Evolutionary conservation across 2,113 vertebrate genomes (phyloP), one percentile per base, ranked within the genome.

Genomic region (Passer domesticus): DNA sequence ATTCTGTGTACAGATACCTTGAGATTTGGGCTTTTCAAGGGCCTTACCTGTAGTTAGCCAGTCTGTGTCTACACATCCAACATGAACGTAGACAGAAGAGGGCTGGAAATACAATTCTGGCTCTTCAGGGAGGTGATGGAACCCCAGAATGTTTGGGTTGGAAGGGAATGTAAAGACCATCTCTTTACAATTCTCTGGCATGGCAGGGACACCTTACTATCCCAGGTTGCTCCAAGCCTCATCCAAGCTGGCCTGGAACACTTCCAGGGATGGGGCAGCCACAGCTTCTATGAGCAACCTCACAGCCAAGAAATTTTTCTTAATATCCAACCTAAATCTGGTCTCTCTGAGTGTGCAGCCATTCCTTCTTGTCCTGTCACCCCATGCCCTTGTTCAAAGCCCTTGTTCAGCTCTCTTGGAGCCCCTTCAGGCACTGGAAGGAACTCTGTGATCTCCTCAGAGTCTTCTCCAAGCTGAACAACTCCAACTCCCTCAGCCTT

Each of bases 241-340:
- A 0, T 83, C 35, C 63, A 76, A 0, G 17, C 12, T 37, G 30
- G n/a, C 15, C 13, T 83, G 1, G 47, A 0, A 37, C 47, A 49
- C 6, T 77, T 1, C 22, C 63, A 83, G 79, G 47, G 55, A 33
- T 76, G 41, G 4, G 7, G 11, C 63, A 62, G 11, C 3, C 70
- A 55, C 41, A 63, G 31, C 31, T 49, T 13, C 55, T 69, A 2
- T 56, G 70, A 10, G 4, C 14, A 76, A 0, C 17, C 31, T 63
- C 25, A 31, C 8, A 30, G 8, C 1, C 9, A 56, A 13, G 4
- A 41, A 9, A 23, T 31, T 49, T 22, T 49, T 49, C 47, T 25
- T 16, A 23, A 31, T 49, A 43, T 49, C 25, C 18, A 5, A 55
- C 4, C 6, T 43, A 69, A 62, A 35, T 11, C 10, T 11, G 21